Conservation (phyloP, 2,113 vertebrate species). For the Planiliza haematocheilus region DNA sequence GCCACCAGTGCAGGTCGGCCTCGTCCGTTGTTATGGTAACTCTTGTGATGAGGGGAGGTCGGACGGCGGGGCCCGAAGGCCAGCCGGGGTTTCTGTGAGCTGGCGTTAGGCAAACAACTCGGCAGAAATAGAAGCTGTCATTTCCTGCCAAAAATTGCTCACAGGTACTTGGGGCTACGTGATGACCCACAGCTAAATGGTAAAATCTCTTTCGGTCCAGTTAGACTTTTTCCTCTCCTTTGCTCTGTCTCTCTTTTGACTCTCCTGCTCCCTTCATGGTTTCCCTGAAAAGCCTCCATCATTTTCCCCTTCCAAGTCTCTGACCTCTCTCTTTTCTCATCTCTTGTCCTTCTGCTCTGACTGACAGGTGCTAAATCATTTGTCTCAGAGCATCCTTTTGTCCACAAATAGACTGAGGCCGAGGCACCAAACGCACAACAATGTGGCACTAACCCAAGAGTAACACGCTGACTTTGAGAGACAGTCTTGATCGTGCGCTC, state of each 20-base stretch:
- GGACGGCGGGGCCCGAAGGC: slow-evolving; percentile 61
- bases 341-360: slow-evolving; percentile 71
- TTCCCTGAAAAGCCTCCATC: slow-evolving; percentile 44
- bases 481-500: slow-evolving; percentile 38
- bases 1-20: slow-evolving; percentile 61
- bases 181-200: slow-evolving; percentile 65
- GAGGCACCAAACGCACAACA: slow-evolving; percentile 43
- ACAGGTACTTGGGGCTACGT: slow-evolving; percentile 60
- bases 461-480: slow-evolving; percentile 69
- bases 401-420: slow-evolving; percentile 76
- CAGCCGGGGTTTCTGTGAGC: slow-evolving; percentile 56
- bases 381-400: slow-evolving; percentile 74
- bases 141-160: slow-evolving; percentile 66
- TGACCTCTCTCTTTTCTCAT: slow-evolving; percentile 74
- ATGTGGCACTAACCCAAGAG: slow-evolving; percentile 62
- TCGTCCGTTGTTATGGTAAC: slow-evolving; percentile 81
- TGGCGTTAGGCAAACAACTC: slow-evolving; percentile 65
- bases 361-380: slow-evolving; percentile 80
- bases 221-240: slow-evolving; percentile 34
- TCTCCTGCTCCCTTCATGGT: slow-evolving; percentile 7
- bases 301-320: slow-evolving; percentile 46
- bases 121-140: slow-evolving; percentile 70
- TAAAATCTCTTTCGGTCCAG: slow-evolving; percentile 42
- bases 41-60: slow-evolving; percentile 54
- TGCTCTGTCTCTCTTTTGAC: slow-evolving; percentile 5